Conservation (phyloP, 1,140 invertebrate genomes). For the Dendrolimus punctatus region DNA sequence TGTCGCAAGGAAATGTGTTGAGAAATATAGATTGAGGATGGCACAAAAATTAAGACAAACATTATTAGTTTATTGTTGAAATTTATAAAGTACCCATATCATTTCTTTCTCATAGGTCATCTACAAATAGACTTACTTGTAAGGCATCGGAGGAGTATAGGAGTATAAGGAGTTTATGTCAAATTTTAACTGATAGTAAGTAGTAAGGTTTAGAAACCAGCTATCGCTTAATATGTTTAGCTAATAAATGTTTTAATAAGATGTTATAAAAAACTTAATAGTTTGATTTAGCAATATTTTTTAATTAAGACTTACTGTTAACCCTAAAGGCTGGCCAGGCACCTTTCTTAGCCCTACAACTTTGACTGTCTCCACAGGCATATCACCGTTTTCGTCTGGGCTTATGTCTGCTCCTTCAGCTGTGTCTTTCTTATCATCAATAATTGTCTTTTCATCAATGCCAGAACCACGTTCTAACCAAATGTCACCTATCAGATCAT, state of each 20-base stretch:
- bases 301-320: slow-evolving; percentile 69
- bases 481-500: slow-evolving; percentile 74
- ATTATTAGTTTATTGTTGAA: too few relatives aligned
- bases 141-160: too few relatives aligned
- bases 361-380: slow-evolving; percentile 84
- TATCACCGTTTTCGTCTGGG: slow-evolving; percentile 72
- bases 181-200: too few relatives aligned
- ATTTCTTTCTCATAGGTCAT: too few relatives aligned
- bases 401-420: slow-evolving; percentile 47
- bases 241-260: too few relatives aligned
- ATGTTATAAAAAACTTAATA: background rate
- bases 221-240: too few relatives aligned
- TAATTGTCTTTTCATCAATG: slow-evolving; percentile 44
- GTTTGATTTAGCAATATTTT: slow-evolving; percentile 1
- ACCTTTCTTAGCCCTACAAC: slow-evolving; percentile 92
- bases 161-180: too few relatives aligned
- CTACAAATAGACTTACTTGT: slow-evolving; percentile 69
- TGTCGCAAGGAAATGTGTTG: background rate
- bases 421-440: slow-evolving; percentile 34
- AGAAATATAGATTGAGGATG: too few relatives aligned
- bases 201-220: too few relatives aligned
- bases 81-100: too few relatives aligned
- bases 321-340: slow-evolving; percentile 90
- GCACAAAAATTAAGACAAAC: too few relatives aligned
- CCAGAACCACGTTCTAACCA: slow-evolving; percentile 72